Evolutionary conservation across 2,113 vertebrate genomes (phyloP), one percentile per base, ranked within the genome.

Genomic region (Laticauda laticaudata): DNA sequence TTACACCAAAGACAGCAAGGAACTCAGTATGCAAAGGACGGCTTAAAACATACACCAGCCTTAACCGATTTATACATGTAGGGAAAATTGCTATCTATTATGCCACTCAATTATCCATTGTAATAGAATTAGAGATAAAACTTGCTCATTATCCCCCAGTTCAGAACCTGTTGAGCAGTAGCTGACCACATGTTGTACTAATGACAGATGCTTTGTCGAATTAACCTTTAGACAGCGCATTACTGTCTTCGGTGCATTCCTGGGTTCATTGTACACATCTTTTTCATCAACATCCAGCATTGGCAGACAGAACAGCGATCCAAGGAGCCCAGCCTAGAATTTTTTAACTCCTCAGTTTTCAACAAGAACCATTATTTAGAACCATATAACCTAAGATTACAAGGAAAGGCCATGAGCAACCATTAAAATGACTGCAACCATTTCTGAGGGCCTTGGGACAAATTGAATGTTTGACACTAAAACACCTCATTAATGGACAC

Each of bases 41-140:
- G n/a, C 51, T 61, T 53, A 26, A 57, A 24, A 34, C 55, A 90
- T 34, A 10, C 0, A 14, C 92, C 21, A 51, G 92, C 92, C 94
- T 53, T 2, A 15, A 95, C 94, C 92, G 92, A 90, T 96, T 95
- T 92, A 0, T 0, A 11, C 24, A 92, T 92, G 86, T 87, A 24
- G 95, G 95, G 95, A 96, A 97, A 96, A 97, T 9, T 95, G 95
- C 96, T 95, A 96, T 95, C 95, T 92, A 95, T 93, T 96, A 96
- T 81, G 91, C 94, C 88, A 88, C 94, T 94, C 97, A 96, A 97
- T 97, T 97, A 97, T 92, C 95, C 69, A 95, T 90, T 93, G 3
- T 93, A 97, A 96, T 87, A 93, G 96, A 96, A 97, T 91, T 95
- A 93, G 94, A 95, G 94, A 93, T 88, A 95, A 96, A 95, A 94